A percentile compares a stretch with the other conserved stretches of the same genome.
Conservation (phyloP, 2,888 invertebrate species). For the Ichneumoninae sp. region DNA sequence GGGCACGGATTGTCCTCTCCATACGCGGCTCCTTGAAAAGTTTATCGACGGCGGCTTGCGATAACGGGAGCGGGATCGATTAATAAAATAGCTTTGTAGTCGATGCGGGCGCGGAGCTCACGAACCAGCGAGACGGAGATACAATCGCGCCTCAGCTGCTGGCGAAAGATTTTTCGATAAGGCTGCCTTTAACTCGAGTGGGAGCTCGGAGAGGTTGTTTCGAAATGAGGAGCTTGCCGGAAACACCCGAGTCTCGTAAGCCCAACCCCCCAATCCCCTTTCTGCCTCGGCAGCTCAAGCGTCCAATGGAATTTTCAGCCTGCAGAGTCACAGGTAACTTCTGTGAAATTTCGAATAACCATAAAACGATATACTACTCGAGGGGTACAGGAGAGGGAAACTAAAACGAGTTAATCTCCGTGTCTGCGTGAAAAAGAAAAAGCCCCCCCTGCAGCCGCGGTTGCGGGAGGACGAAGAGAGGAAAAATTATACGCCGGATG, state of each 20-base stretch:
- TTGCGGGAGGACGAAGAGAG: slow-evolving; percentile 17
- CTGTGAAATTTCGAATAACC: neutral
- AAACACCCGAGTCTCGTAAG: slow-evolving; percentile 74
- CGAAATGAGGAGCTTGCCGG: slow-evolving; percentile 65
- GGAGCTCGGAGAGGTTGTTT: slow-evolving; percentile 5
- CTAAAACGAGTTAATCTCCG: slow-evolving; percentile 29
- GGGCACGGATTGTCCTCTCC: neutral
- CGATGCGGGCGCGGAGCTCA: neutral
- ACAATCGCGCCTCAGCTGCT: slow-evolving; percentile 14
- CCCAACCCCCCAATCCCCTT: no score
- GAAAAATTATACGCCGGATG: slow-evolving; percentile 63
- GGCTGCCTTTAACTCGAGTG: slow-evolving; percentile 4
- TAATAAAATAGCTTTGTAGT: slow-evolving; percentile 24
- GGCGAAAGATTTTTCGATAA: slow-evolving; percentile 5
- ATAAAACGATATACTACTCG: neutral
- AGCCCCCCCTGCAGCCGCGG: slow-evolving; percentile 3
- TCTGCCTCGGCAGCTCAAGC: neutral
- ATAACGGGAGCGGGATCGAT: slow-evolving; percentile 3
- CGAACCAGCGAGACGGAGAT: neutral
- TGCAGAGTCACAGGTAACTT: neutral
- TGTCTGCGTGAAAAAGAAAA: slow-evolving; percentile 49
- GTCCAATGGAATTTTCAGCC: slow-evolving; percentile 1
- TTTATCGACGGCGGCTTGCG: neutral
- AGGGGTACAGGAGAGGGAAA: slow-evolving; percentile 3
- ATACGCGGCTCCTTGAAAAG: slow-evolving; percentile 5